Conservation (phyloP, 2,113 vertebrate species). For the Peucedramus taeniatus region DNA sequence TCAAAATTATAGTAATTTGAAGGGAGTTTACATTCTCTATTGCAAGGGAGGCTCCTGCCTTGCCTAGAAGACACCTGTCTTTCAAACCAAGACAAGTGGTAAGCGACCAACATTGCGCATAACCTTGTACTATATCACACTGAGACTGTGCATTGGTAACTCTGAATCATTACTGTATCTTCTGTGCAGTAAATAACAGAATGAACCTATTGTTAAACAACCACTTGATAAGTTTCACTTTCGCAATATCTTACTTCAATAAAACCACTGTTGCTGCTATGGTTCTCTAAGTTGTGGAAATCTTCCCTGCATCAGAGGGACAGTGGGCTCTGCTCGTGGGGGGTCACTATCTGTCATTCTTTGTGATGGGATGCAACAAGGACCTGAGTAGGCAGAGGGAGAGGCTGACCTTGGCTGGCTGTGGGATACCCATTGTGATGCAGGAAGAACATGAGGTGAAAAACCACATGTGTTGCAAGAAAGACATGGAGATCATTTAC, state of each 20-base stretch:
- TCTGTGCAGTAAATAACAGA: neutral
- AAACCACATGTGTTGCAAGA: accelerated
- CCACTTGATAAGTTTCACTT: neutral
- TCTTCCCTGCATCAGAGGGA: accelerated
- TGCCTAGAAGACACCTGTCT: neutral
- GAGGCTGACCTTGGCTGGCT: neutral
- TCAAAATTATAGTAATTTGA: neutral
- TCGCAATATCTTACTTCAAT: neutral
- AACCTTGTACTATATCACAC: neutral
- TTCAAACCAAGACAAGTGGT: neutral
- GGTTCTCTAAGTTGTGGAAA: neutral
- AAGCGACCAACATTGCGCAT: accelerated
- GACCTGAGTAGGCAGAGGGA: neutral
- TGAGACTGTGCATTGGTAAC: neutral
- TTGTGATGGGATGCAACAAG: neutral
- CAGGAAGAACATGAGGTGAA: neutral
- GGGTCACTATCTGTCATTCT: neutral
- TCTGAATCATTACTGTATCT: neutral
- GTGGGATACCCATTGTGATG: neutral
- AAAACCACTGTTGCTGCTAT: neutral
- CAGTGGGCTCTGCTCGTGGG: no score
- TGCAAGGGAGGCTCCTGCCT: neutral
- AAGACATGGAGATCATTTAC: neutral
- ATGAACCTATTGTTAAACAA: neutral
- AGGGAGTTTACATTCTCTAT: neutral